These are phyloP conservation scores for Acronicta aceris DNA, from an alignment of 2,888 invertebrate genomes.

Conservation along the genomic window DNA sequence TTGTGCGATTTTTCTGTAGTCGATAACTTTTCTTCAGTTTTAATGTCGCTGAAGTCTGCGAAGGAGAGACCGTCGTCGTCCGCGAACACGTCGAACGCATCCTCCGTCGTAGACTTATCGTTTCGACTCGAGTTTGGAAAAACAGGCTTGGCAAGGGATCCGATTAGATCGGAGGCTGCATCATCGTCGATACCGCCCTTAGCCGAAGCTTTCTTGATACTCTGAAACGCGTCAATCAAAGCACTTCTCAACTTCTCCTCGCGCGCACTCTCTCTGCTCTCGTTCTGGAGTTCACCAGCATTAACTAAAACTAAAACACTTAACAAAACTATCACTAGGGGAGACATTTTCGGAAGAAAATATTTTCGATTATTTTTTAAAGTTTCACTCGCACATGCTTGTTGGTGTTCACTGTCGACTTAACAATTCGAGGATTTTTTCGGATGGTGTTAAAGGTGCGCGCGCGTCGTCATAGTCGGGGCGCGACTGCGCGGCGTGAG, in stretches of 20 bases:
- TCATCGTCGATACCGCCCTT: slow-evolving; percentile 80
- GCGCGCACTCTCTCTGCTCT: slow-evolving; percentile 74
- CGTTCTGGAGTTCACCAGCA: slow-evolving; percentile 70
- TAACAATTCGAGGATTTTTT: slow-evolving; percentile 21
- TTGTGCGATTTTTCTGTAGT: slow-evolving; percentile 83
- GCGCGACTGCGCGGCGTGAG: slow-evolving; percentile 70
- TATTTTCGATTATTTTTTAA: slow-evolving; percentile 17
- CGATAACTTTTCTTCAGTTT: slow-evolving; percentile 66
- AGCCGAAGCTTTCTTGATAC: slow-evolving; percentile 81
- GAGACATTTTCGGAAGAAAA: slow-evolving; percentile 72
- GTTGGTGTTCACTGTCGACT: slow-evolving; percentile 25
- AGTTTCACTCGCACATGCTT: slow-evolving; percentile 74
- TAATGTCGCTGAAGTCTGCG: slow-evolving; percentile 73
- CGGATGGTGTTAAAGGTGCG: slow-evolving; percentile 60
- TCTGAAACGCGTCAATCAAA: slow-evolving; percentile 85
- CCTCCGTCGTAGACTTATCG: slow-evolving; percentile 68
- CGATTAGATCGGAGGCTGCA: slow-evolving; percentile 77
- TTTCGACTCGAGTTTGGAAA: slow-evolving; percentile 60
- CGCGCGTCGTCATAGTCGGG: slow-evolving; percentile 81
- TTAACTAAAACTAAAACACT: slow-evolving; percentile 73
- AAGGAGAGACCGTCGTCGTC: slow-evolving; percentile 83
- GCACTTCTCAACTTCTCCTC: slow-evolving; percentile 83
- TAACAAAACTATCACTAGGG: slow-evolving; percentile 75
- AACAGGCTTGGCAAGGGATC: slow-evolving; percentile 68
- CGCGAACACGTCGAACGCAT: slow-evolving; percentile 77